Base-by-base conservation (phyloP, 2,797 vertebrate genomes). In the Sebastes aleutianus region DNA sequence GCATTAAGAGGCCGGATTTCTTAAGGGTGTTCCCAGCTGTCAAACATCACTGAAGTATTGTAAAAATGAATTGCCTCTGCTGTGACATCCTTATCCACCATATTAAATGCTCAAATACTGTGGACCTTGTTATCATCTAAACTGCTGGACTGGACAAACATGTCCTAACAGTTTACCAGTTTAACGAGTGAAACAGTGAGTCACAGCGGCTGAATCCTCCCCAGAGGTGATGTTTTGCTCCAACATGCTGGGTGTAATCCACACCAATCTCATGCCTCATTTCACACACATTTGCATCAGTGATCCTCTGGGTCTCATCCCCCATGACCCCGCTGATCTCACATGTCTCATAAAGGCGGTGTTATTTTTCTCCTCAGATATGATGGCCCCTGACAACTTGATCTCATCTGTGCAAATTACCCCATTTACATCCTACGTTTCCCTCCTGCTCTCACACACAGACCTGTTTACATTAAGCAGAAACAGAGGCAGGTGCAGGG, bases 401-500 rank as follows among this genome's bases (percentile, higher is more conserved):
- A 89, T 89, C 84, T 78, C 59, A 14, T 43, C 39, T 66, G 27
- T 85, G 76, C 24, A 75, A 85, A 82, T 85, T 22, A 71, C 36
- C 66, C 4, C 9, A 70, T 80, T 82, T 58, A 57, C 56, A 71
- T 66, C 36, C 31, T 69, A 63, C 13, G 1, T 3, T 67, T 36
- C 64, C 39, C 54, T 71, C 67, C 43, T 58, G 32, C 74, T 78
- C 32, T 73, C 32, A 29, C 32, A 34, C 22, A 16, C 74, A 32
- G 7, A 53, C 64, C 56, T 95, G 90, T 94, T 93, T 90, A 89
- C 82, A 85, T 69, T 86, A 36, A n/a, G 76, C 76, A 86, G 82
- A 91, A 89, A 36, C 88, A 85, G 77, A 78, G 84, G 91, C 95
- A 95, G 94, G 93, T 93, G 92, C 85, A 68, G 84, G 78, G 43